Percentiles rank a stretch among this genome's conserved stretches.
Evolutionary conservation across 2,113 vertebrate genomes (phyloP).

Genomic region (Rousettus leschenaultii): DNA sequence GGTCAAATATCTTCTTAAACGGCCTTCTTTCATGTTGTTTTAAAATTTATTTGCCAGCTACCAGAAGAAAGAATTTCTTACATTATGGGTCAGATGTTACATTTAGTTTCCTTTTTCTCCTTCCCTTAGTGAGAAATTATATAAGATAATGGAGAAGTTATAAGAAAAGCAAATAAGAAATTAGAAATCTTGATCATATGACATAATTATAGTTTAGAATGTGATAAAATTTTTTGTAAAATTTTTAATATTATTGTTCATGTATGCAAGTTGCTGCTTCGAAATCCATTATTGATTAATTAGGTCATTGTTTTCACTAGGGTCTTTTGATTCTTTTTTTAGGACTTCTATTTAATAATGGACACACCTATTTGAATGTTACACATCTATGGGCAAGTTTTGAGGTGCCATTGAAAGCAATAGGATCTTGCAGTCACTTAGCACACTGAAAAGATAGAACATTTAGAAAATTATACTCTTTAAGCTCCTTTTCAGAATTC

Average conservation of each 20-base stretch:
- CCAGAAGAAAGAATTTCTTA: neutral
- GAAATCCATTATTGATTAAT: neutral
- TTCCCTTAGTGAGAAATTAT: neutral
- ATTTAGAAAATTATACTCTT: neutral
- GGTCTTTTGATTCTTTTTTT: slow-evolving; percentile 36
- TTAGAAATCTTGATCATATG: neutral
- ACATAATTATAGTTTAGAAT: slow-evolving; percentile 13
- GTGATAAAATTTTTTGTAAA: neutral
- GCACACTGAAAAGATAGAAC: neutral
- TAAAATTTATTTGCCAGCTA: neutral
- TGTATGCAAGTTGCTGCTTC: neutral
- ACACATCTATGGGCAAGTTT: neutral
- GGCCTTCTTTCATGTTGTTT: neutral
- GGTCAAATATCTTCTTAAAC: neutral
- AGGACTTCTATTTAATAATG: neutral
- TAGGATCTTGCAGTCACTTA: neutral
- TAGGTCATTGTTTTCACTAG: neutral
- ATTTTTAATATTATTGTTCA: neutral
- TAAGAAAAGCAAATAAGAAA: neutral
- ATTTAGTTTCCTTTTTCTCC: neutral
- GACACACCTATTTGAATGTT: neutral
- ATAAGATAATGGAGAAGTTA: slow-evolving; percentile 7
- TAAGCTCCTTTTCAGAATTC: neutral
- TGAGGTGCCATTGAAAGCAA: neutral
- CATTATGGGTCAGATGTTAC: neutral